Base-by-base conservation (phyloP, 2,888 invertebrate genomes). In the Cheilosia pagana region DNA sequence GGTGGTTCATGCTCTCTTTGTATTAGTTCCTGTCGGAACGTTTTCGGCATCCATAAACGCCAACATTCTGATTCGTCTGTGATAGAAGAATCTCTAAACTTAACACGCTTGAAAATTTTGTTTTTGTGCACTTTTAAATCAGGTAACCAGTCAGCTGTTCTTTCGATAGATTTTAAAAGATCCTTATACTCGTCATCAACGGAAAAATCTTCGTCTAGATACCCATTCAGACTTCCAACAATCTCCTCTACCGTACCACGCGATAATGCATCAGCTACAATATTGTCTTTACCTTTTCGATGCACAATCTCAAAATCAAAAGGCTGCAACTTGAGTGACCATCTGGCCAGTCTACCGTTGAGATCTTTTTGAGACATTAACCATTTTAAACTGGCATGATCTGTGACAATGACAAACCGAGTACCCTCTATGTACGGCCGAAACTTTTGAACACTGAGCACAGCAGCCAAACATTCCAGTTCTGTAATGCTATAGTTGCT, bases 401-500 rank as follows among this genome's bases (percentile, higher is more conserved):
- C 65, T 12, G 75, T 65, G 14, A 82, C n/a, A 8, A 77, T 23
- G 14, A 43, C 52, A 16, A 82, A 76, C 4, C 10, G 12, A 16
- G 57, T 57, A 4, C 67, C 67, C 10, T 82, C 82, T 7, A 83
- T 39, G 23, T 77, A 77, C 1, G 72, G 39, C n/a, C 78, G 59
- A 57, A 85, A 85, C 23, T 78, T 78, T 43, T 79, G 71, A 12
- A 85, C n/a, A 4, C 71, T 53, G 12, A 62, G 19, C 23, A 78
- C 74, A 8, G 77, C 77, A 12, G 82, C 72, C 52, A 77, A 25
- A 21, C 77, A 83, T 41, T 83, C 82, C 19, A 57, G 16, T 41
- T 83, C 72, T 0, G 82, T 59, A 8, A 82, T 65, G 25, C 50
- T 65, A 16, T 77, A 72, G 60, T 74, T 75, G 1, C 57, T 39